These are phyloP conservation scores for Nibea coibor DNA, from an alignment of 2,113 vertebrate species.

Conservation along the genomic window DNA sequence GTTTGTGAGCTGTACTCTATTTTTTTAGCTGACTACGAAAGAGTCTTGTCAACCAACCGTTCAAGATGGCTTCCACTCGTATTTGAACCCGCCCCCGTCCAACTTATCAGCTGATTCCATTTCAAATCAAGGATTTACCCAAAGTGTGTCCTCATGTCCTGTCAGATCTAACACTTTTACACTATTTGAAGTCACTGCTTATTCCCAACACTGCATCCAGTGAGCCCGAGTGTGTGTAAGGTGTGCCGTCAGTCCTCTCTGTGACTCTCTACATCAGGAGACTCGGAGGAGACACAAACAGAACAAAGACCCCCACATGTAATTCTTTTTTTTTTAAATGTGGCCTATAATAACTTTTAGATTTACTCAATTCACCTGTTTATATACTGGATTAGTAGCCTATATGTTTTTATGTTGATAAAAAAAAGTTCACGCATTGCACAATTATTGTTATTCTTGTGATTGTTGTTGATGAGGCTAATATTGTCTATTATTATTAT, in stretches of 20 bases:
- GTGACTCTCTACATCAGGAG: neutral
- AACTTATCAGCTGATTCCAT: slow-evolving; percentile 79
- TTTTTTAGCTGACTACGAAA: slow-evolving; percentile 72
- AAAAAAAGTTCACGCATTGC: too few relatives aligned
- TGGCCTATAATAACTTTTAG: too few relatives aligned
- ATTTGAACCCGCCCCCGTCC: slow-evolving; percentile 85
- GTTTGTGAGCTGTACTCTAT: slow-evolving; percentile 62
- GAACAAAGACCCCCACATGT: too few relatives aligned
- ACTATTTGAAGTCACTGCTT: neutral
- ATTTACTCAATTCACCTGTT: too few relatives aligned
- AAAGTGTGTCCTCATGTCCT: too few relatives aligned
- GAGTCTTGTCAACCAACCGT: slow-evolving; percentile 79
- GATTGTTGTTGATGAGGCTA: too few relatives aligned
- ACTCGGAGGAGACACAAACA: too few relatives aligned
- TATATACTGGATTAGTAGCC: too few relatives aligned
- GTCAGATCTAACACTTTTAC: neutral
- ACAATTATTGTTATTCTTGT: too few relatives aligned
- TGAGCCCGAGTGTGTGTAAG: neutral
- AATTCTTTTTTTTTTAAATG: too few relatives aligned
- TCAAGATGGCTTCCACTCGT: slow-evolving; percentile 92
- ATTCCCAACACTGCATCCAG: neutral
- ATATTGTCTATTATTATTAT: too few relatives aligned
- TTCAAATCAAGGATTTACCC: slow-evolving; percentile 61
- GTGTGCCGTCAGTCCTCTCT: neutral
- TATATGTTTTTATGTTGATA: too few relatives aligned